Base-by-base conservation (phyloP, 2,113 vertebrate species). In the Prietella phreatophila region DNA sequence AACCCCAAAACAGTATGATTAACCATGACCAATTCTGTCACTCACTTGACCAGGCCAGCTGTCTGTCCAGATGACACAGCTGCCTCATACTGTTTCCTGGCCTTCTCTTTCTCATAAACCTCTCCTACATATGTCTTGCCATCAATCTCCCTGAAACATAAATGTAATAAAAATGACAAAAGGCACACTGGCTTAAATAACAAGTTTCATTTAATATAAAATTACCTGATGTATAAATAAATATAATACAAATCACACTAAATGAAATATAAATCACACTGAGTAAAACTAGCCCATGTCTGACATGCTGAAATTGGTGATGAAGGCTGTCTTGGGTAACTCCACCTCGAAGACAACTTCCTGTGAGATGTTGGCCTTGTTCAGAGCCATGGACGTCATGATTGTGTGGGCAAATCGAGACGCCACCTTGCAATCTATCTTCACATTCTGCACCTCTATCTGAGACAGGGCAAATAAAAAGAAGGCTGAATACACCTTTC, bases 261-360 rank as follows among this genome's bases (percentile, higher is more conserved):
- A 42, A 42, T 42, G 5, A 42, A 42, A 42, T 47, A 47, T 47
- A 47, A 7, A 47, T 7, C 42, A 56, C 39, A 79, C n/a, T 25
- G 3, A 55, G 27, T 53, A n/a, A 39, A 30, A 9, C 42, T 5
- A 3, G 60, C 1, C 8, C 8, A 19, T 47, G 78, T 95, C 97
- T 79, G 89, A 99, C 98, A 99, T 97, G 96, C 93, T 97, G 91
- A 99, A 99, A 94, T 97, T 97, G 87, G 96, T 96, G 93, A 99
- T 99, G 94, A 99, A 99, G 86, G 97, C 97, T 0, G 96, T 97
- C 88, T 97, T 99, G 39, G 98, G 98, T 36, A 99, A 94, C 0
- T 99, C 97, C 93, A 99, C 93, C 58, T 98, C 95, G 17, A 98
- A 99, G 87, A 94, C 89, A 60, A 97, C 95, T 94, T 99, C 97